Evolutionary conservation across 2,113 vertebrate species (phyloP), one percentile per base, ranked within the genome.

Genomic region (Polypterus bichir): DNA sequence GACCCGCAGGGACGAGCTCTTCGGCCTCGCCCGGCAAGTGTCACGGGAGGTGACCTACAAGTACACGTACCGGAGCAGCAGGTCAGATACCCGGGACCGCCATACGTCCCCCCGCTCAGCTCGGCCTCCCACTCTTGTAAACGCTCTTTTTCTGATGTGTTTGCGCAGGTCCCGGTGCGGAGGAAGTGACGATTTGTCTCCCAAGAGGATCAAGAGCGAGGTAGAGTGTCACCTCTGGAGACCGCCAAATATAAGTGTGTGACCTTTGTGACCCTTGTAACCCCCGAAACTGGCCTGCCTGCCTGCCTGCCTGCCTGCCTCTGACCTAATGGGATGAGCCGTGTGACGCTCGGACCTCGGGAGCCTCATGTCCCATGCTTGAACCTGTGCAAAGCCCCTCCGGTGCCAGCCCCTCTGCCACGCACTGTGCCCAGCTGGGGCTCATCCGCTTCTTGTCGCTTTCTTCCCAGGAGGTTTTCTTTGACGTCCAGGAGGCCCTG

Each of bases 1-100:
- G 73, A 95, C 93, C 0, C 86, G 93, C 44, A 86, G 94, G 54
- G 94, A 98, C 9, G 92, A 98, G 70, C 88, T 98, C 9, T 98
- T 98, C 51, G 91, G 92, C 0, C 78, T 98, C 64, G 92, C 93
- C 44, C 81, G 94, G 60, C 93, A 97, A 66, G 91, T 98, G 68
- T 98, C 94, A 68, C 87, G 93, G 64, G 94, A 98, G 72, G 94
- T 98, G 71, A 98, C 94, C 6, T 97, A 97, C 82, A 98, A 97
- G 70, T 97, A 97, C 64, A 94, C 89, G 49, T 93, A 96, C 80
- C 88, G 91, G 77, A 91, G 90, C 69, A 93, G 90, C 82, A 96
- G 93, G 94, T 97, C 88, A 87, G 89, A 65, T 58, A 73, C 64
- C 54, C 44, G 27, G 27, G 27, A 27, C 27, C 27, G 27, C 27